Percentiles rank a stretch among this genome's conserved stretches.
phyloP scores from a whole-genome alignment of 2,797 vertebrate genomes.

The Tapirus indicus region DNA sequence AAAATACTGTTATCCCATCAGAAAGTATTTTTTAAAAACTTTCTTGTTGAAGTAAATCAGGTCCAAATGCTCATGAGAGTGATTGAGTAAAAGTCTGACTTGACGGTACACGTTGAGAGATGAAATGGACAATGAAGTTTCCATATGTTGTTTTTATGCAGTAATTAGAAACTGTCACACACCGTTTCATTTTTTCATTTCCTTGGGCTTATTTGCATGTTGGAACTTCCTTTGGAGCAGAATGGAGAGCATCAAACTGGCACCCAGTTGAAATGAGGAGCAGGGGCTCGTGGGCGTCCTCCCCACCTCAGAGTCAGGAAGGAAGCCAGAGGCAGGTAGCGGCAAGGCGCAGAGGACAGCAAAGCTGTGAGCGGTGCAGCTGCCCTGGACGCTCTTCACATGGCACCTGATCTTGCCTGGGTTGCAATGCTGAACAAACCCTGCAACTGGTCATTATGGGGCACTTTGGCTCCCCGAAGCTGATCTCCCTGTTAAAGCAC shows the following conservation, averaged over 20 bases:
- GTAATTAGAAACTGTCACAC: slow-evolving; percentile 95
- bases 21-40: slow-evolving; percentile 64
- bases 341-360: background rate
- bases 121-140: slow-evolving; percentile 95
- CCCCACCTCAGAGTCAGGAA: slow-evolving; percentile 78
- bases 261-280: slow-evolving; percentile 81
- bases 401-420: background rate
- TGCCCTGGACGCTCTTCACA: background rate
- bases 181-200: slow-evolving; percentile 90
- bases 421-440: background rate
- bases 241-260: slow-evolving; percentile 85
- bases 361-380: slow-evolving; percentile 70
- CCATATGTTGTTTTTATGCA: slow-evolving; percentile 94
- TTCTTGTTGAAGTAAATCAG: slow-evolving; percentile 82
- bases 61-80: slow-evolving; percentile 88
- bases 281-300: slow-evolving; percentile 79
- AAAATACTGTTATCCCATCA: slow-evolving; percentile 75
- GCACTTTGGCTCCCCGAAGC: background rate
- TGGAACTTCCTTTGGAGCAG: slow-evolving; percentile 86
- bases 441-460: background rate
- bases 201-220: slow-evolving; percentile 89
- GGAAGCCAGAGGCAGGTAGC: slow-evolving; percentile 85
- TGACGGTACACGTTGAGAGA: slow-evolving; percentile 92
- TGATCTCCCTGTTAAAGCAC: background rate
- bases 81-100: slow-evolving; percentile 90